These are phyloP conservation scores for Selenia dentaria DNA, from an alignment of 2,888 invertebrate species.

Conservation along the genomic window DNA sequence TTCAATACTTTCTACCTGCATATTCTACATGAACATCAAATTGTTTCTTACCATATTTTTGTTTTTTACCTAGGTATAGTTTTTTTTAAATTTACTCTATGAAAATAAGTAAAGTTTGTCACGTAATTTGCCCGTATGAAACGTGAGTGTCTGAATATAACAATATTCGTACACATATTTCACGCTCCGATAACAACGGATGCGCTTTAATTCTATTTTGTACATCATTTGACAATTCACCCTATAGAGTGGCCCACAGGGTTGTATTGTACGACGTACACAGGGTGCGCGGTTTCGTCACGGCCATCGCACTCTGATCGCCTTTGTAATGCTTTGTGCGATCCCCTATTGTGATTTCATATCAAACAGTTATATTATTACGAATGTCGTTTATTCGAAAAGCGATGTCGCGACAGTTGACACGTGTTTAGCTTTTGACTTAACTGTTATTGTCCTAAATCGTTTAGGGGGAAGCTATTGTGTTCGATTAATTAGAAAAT, in stretches of 20 bases:
- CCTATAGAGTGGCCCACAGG: slow-evolving; percentile 36
- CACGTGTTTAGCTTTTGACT: slow-evolving; percentile 80
- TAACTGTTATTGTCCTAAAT: slow-evolving; percentile 69
- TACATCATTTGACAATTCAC: slow-evolving; percentile 58
- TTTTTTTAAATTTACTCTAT: too few relatives aligned
- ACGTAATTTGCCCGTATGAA: too few relatives aligned
- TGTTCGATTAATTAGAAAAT: slow-evolving; percentile 30
- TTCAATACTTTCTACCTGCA: too few relatives aligned
- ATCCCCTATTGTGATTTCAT: slow-evolving; percentile 62
- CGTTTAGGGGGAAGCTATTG: slow-evolving; percentile 60
- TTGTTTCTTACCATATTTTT: too few relatives aligned
- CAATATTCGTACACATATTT: slow-evolving; percentile 70
- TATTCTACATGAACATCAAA: too few relatives aligned
- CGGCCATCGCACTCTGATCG: slow-evolving; percentile 59
- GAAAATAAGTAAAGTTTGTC: too few relatives aligned
- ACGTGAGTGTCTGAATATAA: too few relatives aligned
- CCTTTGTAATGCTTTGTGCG: slow-evolving; percentile 38
- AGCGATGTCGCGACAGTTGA: slow-evolving; percentile 73
- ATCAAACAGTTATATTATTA: slow-evolving; percentile 73
- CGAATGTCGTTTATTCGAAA: slow-evolving; percentile 66
- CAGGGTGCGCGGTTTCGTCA: slow-evolving; percentile 67
- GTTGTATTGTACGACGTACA: slow-evolving; percentile 44
- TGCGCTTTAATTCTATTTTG: slow-evolving; percentile 71
- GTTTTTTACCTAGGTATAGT: too few relatives aligned
- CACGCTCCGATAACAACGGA: slow-evolving; percentile 60